These are phyloP conservation scores for Nycticorax nycticorax DNA, from an alignment of 2,113 vertebrate genomes.

Conservation along the genomic window DNA sequence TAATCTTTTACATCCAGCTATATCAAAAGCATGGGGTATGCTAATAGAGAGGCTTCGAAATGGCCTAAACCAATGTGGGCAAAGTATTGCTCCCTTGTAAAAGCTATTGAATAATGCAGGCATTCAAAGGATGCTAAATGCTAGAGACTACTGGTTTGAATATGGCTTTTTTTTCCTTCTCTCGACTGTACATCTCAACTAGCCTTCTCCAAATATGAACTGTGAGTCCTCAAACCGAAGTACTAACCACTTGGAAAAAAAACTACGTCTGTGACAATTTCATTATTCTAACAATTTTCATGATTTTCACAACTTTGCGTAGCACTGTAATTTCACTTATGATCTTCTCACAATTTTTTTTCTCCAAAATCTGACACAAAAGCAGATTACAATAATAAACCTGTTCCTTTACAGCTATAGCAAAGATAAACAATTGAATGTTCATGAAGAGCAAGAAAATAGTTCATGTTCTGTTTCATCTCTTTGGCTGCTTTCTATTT, in stretches of 20 bases:
- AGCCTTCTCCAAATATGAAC: not conserved
- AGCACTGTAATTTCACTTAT: not conserved
- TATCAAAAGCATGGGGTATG: not conserved
- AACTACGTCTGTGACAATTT: too few relatives aligned
- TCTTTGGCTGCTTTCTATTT: not conserved
- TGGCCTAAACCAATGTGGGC: not conserved
- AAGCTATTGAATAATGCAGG: not conserved
- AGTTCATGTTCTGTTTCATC: constrained; percentile 8
- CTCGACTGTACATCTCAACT: not conserved
- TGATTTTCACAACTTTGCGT: not conserved
- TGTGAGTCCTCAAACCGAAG: not conserved
- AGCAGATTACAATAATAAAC: not conserved
- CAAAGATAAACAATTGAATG: not conserved
- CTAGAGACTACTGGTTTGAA: not conserved
- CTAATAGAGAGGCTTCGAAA: not conserved
- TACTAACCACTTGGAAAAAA: not conserved
- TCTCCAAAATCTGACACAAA: not conserved
- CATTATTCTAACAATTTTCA: not conserved
- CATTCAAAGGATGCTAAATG: not conserved
- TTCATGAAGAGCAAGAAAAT: not conserved
- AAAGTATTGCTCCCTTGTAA: not conserved
- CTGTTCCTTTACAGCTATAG: not conserved
- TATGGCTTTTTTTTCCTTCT: not conserved
- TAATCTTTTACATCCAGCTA: not conserved
- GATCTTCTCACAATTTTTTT: not conserved